A percentile compares a stretch with the other conserved stretches of the same genome.
Conservation (phyloP, 2,888 invertebrate genomes). For the Ganaspis brasiliensis region DNA sequence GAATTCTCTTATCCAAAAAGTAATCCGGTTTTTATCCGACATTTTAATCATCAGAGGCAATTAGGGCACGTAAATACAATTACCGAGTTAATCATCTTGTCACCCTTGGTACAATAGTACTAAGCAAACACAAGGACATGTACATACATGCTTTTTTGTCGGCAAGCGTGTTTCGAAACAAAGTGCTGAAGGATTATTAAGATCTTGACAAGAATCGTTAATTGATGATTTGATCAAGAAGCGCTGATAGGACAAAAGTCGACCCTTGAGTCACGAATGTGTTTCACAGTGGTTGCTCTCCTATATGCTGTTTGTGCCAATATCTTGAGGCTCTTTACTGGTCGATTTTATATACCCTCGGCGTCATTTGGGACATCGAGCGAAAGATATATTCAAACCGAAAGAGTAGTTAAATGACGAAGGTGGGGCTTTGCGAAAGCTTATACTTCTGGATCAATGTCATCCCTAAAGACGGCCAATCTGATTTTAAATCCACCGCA, state of each 20-base stretch:
- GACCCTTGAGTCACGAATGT: constrained; percentile 50
- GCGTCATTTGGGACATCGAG: constrained; percentile 30
- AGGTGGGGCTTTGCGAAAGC: constrained; percentile 28
- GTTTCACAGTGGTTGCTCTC: constrained; percentile 39
- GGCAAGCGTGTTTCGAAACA: no score
- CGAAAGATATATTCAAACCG: constrained; percentile 31
- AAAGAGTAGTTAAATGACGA: constrained; percentile 39
- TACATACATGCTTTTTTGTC: no score
- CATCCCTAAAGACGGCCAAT: not conserved
- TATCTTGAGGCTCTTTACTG: constrained; percentile 28
- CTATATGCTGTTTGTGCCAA: constrained; percentile 22
- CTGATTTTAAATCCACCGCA: not conserved
- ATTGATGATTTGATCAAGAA: constrained; percentile 54
- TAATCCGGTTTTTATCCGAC: no score
- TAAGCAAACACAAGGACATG: no score
- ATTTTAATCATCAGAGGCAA: no score
- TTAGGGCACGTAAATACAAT: no score
- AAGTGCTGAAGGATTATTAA: not conserved
- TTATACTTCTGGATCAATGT: constrained; percentile 36
- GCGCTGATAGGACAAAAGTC: constrained; percentile 59
- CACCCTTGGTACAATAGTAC: no score
- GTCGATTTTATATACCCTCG: constrained; percentile 27
- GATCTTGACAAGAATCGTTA: constrained; percentile 27
- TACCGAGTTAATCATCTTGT: no score
- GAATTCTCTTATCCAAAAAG: no score